Conservation (phyloP, 2,113 vertebrate species). For the Labeo catla region DNA sequence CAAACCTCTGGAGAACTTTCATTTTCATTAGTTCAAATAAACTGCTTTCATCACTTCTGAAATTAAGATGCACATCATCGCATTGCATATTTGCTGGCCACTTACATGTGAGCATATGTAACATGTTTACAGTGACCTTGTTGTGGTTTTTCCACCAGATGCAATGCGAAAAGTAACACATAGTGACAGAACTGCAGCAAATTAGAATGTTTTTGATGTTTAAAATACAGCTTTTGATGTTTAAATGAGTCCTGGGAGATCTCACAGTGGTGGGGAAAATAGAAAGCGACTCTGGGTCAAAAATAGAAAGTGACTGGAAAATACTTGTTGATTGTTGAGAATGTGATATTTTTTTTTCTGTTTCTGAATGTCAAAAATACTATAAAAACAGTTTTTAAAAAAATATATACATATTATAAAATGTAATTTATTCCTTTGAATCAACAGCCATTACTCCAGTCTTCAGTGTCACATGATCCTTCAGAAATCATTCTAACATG, state of each 20-base stretch:
- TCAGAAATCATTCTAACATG: background rate
- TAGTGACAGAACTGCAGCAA: too few relatives aligned
- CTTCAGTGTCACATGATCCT: background rate
- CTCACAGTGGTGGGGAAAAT: background rate
- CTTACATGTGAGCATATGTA: background rate
- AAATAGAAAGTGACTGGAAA: background rate
- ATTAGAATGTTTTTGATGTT: background rate
- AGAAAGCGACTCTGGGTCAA: background rate
- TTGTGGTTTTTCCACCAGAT: background rate
- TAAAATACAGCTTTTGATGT: constrained; percentile 23
- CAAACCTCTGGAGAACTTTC: constrained; percentile 16
- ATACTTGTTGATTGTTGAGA: background rate
- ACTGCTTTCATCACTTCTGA: constrained; percentile 9
- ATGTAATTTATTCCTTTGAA: too few relatives aligned
- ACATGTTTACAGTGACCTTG: background rate
- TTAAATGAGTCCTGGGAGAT: background rate
- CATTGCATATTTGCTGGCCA: background rate
- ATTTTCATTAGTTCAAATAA: constrained; percentile 1
- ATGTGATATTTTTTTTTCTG: too few relatives aligned
- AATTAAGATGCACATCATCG: background rate
- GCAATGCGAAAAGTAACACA: background rate
- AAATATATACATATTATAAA: too few relatives aligned
- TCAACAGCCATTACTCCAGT: background rate
- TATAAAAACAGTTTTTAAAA: background rate
- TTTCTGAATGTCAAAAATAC: background rate